phyloP scores from a whole-genome alignment of 2,113 vertebrate species.

The Dipodomys stephensi region DNA sequence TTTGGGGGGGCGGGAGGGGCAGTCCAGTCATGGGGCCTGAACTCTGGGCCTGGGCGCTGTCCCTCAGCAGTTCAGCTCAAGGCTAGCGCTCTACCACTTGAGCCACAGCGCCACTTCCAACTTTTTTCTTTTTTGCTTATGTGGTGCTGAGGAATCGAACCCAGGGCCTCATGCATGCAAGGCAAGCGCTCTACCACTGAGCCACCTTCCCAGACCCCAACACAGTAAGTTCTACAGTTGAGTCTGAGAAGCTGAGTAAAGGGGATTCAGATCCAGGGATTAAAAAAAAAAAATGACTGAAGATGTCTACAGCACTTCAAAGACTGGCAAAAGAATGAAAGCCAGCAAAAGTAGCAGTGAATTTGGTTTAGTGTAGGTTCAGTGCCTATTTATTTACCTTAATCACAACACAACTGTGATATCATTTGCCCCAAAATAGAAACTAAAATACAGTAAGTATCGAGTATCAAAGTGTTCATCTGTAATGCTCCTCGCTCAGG shows the following conservation, averaged over 20 bases:
- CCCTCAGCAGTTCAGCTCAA: no score
- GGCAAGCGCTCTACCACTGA: no score
- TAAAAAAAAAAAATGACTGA: not conserved
- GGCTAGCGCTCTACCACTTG: no score
- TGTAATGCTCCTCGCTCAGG: rapidly evolving
- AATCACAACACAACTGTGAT: not conserved
- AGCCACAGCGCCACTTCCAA: no score
- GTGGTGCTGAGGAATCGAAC: no score
- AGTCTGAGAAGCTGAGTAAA: not conserved
- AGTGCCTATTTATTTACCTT: no score
- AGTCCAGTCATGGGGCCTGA: no score
- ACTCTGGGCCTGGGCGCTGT: no score
- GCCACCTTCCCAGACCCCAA: no score
- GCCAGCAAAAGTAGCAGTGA: not conserved
- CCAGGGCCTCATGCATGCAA: no score
- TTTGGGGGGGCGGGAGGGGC: no score
- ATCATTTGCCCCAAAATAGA: not conserved
- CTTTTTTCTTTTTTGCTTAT: no score
- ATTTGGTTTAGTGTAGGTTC: not conserved
- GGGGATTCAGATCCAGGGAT: not conserved
- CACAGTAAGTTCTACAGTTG: not conserved
- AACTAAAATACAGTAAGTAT: not conserved
- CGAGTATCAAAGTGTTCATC: rapidly evolving
- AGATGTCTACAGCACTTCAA: not conserved
- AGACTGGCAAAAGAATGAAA: not conserved